phyloP scores from a whole-genome alignment of 2,113 vertebrate genomes.

The Alethe castanea region DNA sequence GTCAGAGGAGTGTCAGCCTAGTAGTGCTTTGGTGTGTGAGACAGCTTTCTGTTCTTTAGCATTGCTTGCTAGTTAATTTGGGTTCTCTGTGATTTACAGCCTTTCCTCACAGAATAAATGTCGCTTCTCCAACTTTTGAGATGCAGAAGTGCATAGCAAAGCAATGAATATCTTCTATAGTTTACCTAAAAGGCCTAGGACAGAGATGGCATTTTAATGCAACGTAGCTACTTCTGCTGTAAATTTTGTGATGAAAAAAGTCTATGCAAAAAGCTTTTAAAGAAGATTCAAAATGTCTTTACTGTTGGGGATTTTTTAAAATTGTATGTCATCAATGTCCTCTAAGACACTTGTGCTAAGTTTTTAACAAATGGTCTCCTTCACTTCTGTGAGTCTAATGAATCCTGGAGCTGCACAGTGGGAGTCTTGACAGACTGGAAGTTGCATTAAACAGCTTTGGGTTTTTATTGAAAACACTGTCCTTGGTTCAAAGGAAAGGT shows the following conservation, averaged over 20 bases:
- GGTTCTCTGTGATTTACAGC: background rate
- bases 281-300: background rate
- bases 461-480: slow-evolving; percentile 62
- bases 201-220: background rate
- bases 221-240: background rate
- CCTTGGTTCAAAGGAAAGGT: slow-evolving; percentile 54
- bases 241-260: background rate
- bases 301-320: background rate
- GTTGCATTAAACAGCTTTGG: slow-evolving; percentile 38
- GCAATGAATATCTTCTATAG: background rate
- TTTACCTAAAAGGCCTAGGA: background rate
- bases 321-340: background rate
- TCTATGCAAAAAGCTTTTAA: background rate
- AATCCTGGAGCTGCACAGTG: slow-evolving; percentile 33
- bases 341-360: background rate
- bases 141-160: background rate
- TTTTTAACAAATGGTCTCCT: slow-evolving; percentile 25
- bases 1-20: background rate
- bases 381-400: background rate
- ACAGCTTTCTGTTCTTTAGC: background rate
- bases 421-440: slow-evolving; percentile 53
- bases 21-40: background rate
- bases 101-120: background rate
- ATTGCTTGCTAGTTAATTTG: background rate
- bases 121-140: background rate